Evolutionary conservation across 2,888 invertebrate species (phyloP), one percentile per base, ranked within the genome.

Genomic region (Acleris laterana): DNA sequence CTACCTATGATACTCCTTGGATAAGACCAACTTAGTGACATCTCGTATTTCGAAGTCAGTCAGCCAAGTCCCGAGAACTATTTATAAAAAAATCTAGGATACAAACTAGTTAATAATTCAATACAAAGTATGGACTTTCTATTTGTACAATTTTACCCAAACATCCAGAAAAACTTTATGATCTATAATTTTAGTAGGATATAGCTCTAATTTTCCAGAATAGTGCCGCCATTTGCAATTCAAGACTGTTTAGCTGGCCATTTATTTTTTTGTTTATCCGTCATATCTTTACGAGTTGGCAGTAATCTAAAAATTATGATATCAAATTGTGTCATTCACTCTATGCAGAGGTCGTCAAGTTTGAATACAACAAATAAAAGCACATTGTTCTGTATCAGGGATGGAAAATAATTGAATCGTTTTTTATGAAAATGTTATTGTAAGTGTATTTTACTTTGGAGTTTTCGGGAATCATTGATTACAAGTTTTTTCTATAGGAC

Each of bases 321-420:
- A 55, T 63, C 42, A 56, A 63, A 63, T 63, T 25, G 56, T 56
- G 56, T 56, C 42, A 38, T 63, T 63, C 50, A 49, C 62, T 56
- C 62, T 42, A 9, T 55, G 48, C 19, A 46, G 57, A 57, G 57
- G 25, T 55, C 56, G 19, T 60, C 59, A 49, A 49, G 48, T 60
- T 17, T 11, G 59, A 50, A 42, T 46, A 17, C 25, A 22, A 2
- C 22, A 11, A 46, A 57, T 62, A 49, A 63, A 63, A 56, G 49
- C 19, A 56, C 49, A 13, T 62, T 57, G 56, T 44, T 25, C 57
- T 57, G n/a, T 57, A n/a, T 7, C 5, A 46, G 13, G 17, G n/a
- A 46, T 55, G n/a, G 55, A 16, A 17, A 19, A 55, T 44, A 42
- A n/a, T 46, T 57, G 22, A 11, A 57, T 6, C 3, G 3, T 46